These are phyloP conservation scores for Microplitis demolitor DNA, from an alignment of 1,140 invertebrate genomes.

Conservation along the genomic window DNA sequence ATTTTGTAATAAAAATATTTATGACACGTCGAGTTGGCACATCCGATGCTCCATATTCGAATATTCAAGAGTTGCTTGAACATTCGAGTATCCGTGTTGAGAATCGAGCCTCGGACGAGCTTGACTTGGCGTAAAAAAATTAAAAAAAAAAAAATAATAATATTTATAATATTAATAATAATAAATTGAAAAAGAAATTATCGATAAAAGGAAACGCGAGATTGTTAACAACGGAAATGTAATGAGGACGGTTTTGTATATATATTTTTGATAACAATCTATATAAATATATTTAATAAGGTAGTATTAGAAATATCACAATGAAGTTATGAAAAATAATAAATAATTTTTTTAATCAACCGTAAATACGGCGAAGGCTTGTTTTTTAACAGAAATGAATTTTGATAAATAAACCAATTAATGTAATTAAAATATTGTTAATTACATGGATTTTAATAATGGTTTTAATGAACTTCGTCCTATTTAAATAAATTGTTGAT, in stretches of 20 bases:
- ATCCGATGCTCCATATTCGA: slow-evolving; percentile 55
- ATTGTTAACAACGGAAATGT: slow-evolving; percentile 10
- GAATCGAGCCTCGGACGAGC: slow-evolving; percentile 51
- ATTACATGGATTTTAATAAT: background rate
- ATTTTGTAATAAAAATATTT: background rate
- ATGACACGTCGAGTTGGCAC: slow-evolving; percentile 24
- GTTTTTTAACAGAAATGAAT: too few species aligned
- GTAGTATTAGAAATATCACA: background rate
- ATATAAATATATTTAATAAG: slow-evolving; percentile 20
- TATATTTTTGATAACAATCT: slow-evolving; percentile 58
- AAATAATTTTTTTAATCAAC: too few species aligned
- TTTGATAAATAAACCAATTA: too few species aligned
- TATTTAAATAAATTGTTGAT: slow-evolving; percentile 1
- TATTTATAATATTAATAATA: background rate
- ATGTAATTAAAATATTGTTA: background rate
- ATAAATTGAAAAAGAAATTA: background rate
- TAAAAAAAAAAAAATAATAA: slow-evolving; percentile 21
- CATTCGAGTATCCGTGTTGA: slow-evolving; percentile 58
- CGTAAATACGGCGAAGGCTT: too few species aligned
- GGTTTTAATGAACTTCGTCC: too few species aligned
- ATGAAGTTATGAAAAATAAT: background rate
- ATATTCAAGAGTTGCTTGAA: slow-evolving; percentile 58
- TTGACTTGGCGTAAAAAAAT: slow-evolving; percentile 34
- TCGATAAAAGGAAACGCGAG: background rate
- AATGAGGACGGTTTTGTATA: slow-evolving; percentile 25